A percentile compares a stretch with the other conserved stretches of the same genome.
Evolutionary conservation across 2,888 invertebrate genomes (phyloP).

Genomic region (Polydrusus tereticollis): DNA sequence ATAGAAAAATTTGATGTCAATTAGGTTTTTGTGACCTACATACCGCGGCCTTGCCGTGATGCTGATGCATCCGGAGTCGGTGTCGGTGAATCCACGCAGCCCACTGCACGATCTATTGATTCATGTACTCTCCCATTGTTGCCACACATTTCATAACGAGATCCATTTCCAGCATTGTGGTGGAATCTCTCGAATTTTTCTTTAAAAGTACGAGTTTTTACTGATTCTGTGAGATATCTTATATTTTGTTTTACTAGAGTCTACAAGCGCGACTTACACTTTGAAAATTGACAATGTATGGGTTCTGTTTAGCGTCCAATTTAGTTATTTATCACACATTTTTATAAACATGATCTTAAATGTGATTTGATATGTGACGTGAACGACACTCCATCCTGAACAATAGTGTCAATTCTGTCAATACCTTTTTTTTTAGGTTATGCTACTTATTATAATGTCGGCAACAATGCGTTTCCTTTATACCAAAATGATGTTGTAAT

Average conservation of each 20-base stretch:
- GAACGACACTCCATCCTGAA: too few relatives aligned
- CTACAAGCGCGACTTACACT: too few relatives aligned
- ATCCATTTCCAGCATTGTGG: not conserved
- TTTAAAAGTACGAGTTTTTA: not conserved
- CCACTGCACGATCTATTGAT: conserved; percentile 37
- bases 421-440: not conserved
- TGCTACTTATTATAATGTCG: not conserved
- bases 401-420: too few relatives aligned
- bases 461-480: not conserved
- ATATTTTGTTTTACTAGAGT: too few relatives aligned
- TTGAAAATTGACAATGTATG: too few relatives aligned
- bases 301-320: too few relatives aligned
- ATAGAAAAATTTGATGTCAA: conserved; percentile 4
- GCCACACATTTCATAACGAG: conserved; percentile 10
- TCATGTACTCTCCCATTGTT: conserved; percentile 23
- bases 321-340: too few relatives aligned
- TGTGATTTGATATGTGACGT: too few relatives aligned
- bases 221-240: not conserved
- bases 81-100: conserved; percentile 21
- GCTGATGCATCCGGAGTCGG: conserved; percentile 39
- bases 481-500: not conserved
- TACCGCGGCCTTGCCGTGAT: conserved; percentile 36
- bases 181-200: not conserved
- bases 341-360: too few relatives aligned
- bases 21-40: conserved; percentile 33